Conservation (phyloP, 2,888 invertebrate species). For the Drosophila mayaguana region DNA sequence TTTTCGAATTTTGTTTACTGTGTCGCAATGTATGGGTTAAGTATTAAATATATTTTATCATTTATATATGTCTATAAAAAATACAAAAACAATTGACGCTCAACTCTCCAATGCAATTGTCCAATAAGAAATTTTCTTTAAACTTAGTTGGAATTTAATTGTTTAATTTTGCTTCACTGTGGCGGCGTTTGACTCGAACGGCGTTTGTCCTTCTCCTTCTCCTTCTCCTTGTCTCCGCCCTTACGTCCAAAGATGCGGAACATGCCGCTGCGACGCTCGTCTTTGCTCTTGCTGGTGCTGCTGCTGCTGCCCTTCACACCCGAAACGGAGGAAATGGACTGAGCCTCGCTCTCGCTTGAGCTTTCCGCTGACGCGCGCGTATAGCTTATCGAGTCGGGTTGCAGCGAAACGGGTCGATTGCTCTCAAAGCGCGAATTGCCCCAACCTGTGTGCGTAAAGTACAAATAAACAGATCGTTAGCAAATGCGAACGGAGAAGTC, state of each 20-base stretch:
- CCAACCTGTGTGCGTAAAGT: conserved; percentile 79
- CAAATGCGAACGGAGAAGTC: background rate
- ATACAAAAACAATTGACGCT: conserved; percentile 64
- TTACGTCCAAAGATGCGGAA: conserved; percentile 85
- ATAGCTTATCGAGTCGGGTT: conserved; percentile 82
- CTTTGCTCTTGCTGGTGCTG: conserved; percentile 80
- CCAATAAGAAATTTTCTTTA: conserved; percentile 31
- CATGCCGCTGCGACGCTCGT: conserved; percentile 84
- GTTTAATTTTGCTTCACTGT: conserved; percentile 56
- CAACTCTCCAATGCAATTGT: conserved; percentile 41
- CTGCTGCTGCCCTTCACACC: conserved; percentile 82
- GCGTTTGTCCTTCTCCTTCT: conserved; percentile 82
- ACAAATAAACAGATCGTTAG: conserved; percentile 13
- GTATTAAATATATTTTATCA: conserved; percentile 65
- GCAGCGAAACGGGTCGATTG: conserved; percentile 83
- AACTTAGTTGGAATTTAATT: conserved; percentile 32
- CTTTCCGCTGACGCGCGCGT: conserved; percentile 84
- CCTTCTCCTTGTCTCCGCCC: conserved; percentile 82
- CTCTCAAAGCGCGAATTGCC: conserved; percentile 83
- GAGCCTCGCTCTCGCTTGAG: conserved; percentile 85
- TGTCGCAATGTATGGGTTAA: conserved; percentile 47
- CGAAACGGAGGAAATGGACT: conserved; percentile 85
- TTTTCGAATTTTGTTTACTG: conserved; percentile 46
- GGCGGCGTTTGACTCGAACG: conserved; percentile 83
- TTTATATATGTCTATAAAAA: conserved; percentile 71